Base-by-base conservation (phyloP, 2,113 vertebrate genomes). In the Orcinus orca region DNA sequence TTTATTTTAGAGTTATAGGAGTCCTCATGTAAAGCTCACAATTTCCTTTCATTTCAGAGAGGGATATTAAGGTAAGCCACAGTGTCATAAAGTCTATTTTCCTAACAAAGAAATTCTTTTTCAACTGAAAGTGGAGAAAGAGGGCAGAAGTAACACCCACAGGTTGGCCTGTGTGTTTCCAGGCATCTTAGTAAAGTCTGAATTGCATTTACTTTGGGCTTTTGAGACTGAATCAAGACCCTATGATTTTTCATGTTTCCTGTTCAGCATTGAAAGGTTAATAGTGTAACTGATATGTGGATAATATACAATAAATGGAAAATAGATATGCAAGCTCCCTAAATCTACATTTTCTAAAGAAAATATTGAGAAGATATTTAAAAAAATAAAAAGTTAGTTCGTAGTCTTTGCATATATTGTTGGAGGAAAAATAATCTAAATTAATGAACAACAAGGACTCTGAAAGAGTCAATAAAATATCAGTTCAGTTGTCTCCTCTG, bases 401-500 rank as follows among this genome's bases (percentile, higher is more conserved):
- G 81, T 62, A 67, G 2, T 8, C 1, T 77, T 81, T 90, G 29
- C 3, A 29, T 15, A 60, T 77, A 47, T 67, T 58, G 2, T 38
- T 81, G 47, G 21, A 85, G 18, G 60, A 84, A 73, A 96, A 94
- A 63, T 26, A 58, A 65, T 58, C 90, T 96, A 98, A 98, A 96
- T 97, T 97, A 97, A 97, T 93, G 3, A 82, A 36, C 5, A 84
- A 38, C 11, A 38, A 50, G 17, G n/a, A 18, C 8, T 25, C 41
- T 96, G n/a, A 9, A 97, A 81, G 41, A 87, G 88, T 11, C 68
- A 97, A 60, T 71, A 84, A 97, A 97, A 97, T 82, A 6, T 89
- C 89, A 80, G 25, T 62, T 97, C 31, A 95, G 53, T 82, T 97
- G 68, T 38, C 50, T 97, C 47, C 31, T 95, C 97, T 98, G 55